Evolutionary conservation across 2,113 vertebrate genomes (phyloP), one percentile per base, ranked within the genome.

Genomic region (Zeus faber): DNA sequence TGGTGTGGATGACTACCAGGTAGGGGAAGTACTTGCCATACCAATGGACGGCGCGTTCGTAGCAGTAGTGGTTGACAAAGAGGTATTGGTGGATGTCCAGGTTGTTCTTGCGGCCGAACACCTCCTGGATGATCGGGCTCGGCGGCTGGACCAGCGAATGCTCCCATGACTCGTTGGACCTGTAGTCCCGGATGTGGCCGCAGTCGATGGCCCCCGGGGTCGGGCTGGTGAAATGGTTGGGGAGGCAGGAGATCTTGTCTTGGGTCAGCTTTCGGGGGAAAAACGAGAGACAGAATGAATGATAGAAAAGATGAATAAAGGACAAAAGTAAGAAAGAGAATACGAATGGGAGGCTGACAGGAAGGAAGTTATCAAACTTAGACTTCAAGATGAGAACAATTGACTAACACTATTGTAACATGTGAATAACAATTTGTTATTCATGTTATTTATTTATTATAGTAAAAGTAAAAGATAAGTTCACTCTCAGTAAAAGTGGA

Each of bases 1-100:
- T 81, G 0, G 93, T 94, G 75, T 96, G 93, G 61, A 95, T 92
- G 67, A 95, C 79, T 0, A 93, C 93, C 0, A 96, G 85, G 74
- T 96, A 96, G 0, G 94, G 93, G 63, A 95, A 96, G 81, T 89
- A 96, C 74, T 96, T 96, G 20, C 92, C 92, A 0, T 91, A 96
- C 94, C 94, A 96, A 71, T 95, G 93, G 6, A 95, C 89, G 4
- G 86, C 91, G 0, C 82, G 85, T 71, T 95, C 93, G 0, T 95
- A 96, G 83, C 93, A 96, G n/a, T 92, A 90, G 73, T 92, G 87
- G 80, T 96, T 95, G 44, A 96, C 87, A 17, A 92, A 96, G 65
- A 88, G 82, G 2, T 96, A 96, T 37, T 96, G 94, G 65, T 94
- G 93, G 25, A 94, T 87, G 75, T 96, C 94, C 49, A 96, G 70